Evolutionary conservation across 1,140 invertebrate genomes (phyloP).

Genomic region (Diorhabda carinulata): DNA sequence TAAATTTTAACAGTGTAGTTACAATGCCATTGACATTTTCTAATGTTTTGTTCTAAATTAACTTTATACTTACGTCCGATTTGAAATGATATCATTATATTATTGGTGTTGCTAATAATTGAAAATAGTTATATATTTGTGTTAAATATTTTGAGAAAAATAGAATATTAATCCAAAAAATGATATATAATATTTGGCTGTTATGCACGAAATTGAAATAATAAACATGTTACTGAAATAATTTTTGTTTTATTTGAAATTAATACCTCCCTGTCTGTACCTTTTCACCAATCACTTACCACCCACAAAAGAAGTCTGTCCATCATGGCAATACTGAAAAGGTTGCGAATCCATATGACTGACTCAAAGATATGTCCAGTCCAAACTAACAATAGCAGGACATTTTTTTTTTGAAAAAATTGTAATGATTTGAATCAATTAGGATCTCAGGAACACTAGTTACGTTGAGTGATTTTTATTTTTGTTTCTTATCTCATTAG

Average conservation of each 20-base stretch:
- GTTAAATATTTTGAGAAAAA: constrained; percentile 21
- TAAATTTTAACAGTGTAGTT: not conserved
- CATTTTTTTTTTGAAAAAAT: no score
- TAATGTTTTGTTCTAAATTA: not conserved
- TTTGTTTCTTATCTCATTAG: no score
- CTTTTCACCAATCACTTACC: no score
- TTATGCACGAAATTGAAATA: constrained; percentile 28
- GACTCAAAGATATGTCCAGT: no score
- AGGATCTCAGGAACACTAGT: no score
- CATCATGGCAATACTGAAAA: no score
- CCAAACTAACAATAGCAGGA: no score
- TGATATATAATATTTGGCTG: constrained; percentile 26
- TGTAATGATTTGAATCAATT: no score
- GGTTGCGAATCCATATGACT: no score
- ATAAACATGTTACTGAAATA: constrained; percentile 21
- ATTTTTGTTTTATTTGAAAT: constrained; percentile 6
- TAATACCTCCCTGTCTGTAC: no score
- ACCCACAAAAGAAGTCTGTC: no score
- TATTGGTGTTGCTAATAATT: constrained; percentile 11
- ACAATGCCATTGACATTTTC: constrained; percentile 6
- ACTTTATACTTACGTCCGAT: not conserved
- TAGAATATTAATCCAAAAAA: not conserved
- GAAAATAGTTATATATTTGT: constrained; percentile 21
- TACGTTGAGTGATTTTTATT: no score
- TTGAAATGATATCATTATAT: constrained; percentile 7